Base-by-base conservation (phyloP, 2,113 vertebrate genomes). In the Antennarius striatus region DNA sequence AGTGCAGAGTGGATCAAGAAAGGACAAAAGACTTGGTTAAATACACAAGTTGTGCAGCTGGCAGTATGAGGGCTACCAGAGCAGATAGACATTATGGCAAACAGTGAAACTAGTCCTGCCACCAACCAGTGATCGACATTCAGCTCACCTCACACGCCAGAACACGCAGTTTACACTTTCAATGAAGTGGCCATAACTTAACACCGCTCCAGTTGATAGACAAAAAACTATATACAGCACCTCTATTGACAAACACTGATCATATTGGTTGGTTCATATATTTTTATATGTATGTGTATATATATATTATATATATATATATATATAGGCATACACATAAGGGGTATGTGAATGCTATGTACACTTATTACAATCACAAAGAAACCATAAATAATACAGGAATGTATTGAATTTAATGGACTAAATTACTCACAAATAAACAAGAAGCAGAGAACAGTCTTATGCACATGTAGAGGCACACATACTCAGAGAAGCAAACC, bases 371-470 rank as follows among this genome's bases (percentile, higher is more conserved):
- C 88, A 89, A 91, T 90, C 83, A 90, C 80, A 82, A 89, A 81
- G 86, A 70, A 89, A 88, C 47, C 84, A 92, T 93, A 93, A 94
- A 91, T 93, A 92, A 92, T 88, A 83, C 66, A 91, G 90, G 91
- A 92, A 93, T 92, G 90, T 91, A 85, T 72, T 88, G 84, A 90
- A 86, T 72, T 85, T 68, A 82, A 80, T 71, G 81, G 42, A 62
- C 81, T 77, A 82, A 83, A 84, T 82, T 63, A 86, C 50, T 65
- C 73, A 88, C 83, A 78, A 81, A 87, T 81, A 81, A 77, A 86
- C 71, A 71, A 59, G 87, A 80, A 80, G 58, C 71, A 68, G 22
- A 8, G n/a, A 65, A 56, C 22, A 48, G 67, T 5, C 10, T 15
- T 14, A 68, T 17, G 68, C 13, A 76, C 36, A 63, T 65, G 53